Evolutionary conservation across 2,797 vertebrate genomes (phyloP), one percentile per base, ranked within the genome.

Genomic region (Pipistrellus kuhlii): DNA sequence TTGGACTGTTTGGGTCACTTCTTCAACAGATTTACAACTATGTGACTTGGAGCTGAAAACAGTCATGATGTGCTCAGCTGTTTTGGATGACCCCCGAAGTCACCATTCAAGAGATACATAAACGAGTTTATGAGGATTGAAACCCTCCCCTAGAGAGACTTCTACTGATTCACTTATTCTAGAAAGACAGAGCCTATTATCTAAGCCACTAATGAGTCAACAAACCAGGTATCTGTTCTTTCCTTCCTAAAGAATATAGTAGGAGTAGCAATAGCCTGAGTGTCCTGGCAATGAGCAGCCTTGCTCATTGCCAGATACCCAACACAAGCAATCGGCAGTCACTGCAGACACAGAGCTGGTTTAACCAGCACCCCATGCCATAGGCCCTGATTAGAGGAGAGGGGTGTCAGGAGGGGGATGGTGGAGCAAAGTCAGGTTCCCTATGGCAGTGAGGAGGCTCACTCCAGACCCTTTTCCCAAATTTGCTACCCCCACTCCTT

Each of bases 341-440:
- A 38, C 20, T 21, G 6, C 4, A 38, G 51, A 30, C 12, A 3
- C 21, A 38, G 30, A 4, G 7, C 51, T 84, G 0, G 5, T 38
- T 77, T 71, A 66, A 23, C 6, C n/a, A 78, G 21, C 62, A 64
- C 3, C n/a, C 38, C 46, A 3, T 21, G 15, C n/a, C 38, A 11
- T 1, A 66, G n/a, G 6, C 23, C 9, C 2, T 44, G 87, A 10
- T 32, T 1, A 10, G 23, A 1, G 23, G 23, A 8, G 8, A 7
- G 23, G 23, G 20, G 23, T 0, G 25, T 62, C 0, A 6, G 27
- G 59, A 62, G 59, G 59, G 27, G 27, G 1, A 4, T 1, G 5
- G 44, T 14, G 21, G 69, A 21, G 13, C n/a, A 38, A 55, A 30
- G 10, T 13, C 9, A 6, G 38, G 66, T 38, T 48, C 18, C 62